Conservation (phyloP, 2,888 invertebrate species). For the Euspilapteryx auroguttella region DNA sequence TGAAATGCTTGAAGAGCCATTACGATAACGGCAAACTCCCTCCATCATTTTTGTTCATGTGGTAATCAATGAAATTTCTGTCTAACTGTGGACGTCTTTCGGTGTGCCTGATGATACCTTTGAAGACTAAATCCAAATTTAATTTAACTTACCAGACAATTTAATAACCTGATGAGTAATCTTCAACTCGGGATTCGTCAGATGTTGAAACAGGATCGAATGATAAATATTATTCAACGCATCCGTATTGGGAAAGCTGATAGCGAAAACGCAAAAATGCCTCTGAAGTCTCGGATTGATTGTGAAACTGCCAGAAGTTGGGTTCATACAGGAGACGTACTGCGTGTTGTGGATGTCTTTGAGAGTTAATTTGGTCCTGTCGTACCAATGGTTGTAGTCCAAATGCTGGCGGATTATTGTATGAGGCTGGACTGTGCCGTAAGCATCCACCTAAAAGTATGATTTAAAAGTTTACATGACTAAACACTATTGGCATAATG, state of each 20-base stretch:
- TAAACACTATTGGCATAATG: no score
- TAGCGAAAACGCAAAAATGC: conserved; percentile 87
- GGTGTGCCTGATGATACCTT: no score
- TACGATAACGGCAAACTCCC: no score
- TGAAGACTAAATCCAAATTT: no score
- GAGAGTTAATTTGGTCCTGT: conserved; percentile 81
- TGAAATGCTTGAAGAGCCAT: no score
- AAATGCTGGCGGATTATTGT: conserved; percentile 93
- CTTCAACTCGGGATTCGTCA: conserved; percentile 79
- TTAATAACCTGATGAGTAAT: conserved; percentile 72
- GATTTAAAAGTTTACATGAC: no score
- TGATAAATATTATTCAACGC: conserved; percentile 87
- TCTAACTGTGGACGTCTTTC: no score
- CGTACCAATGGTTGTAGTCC: conserved; percentile 92
- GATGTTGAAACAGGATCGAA: conserved; percentile 84
- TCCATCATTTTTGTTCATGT: no score
- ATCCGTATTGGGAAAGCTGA: conserved; percentile 80
- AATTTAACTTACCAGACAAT: conserved; percentile 59
- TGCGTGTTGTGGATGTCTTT: conserved; percentile 98
- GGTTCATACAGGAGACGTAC: conserved; percentile 97
- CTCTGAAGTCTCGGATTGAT: conserved; percentile 92
- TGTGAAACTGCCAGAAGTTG: conserved; percentile 95
- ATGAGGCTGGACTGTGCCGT: conserved; percentile 96
- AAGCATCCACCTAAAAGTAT: conserved; percentile 76
- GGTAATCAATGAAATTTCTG: no score